Percentiles rank a stretch among this genome's conserved stretches.
Evolutionary conservation across 1,140 invertebrate species (phyloP).

Genomic region (Babylonia areolata): DNA sequence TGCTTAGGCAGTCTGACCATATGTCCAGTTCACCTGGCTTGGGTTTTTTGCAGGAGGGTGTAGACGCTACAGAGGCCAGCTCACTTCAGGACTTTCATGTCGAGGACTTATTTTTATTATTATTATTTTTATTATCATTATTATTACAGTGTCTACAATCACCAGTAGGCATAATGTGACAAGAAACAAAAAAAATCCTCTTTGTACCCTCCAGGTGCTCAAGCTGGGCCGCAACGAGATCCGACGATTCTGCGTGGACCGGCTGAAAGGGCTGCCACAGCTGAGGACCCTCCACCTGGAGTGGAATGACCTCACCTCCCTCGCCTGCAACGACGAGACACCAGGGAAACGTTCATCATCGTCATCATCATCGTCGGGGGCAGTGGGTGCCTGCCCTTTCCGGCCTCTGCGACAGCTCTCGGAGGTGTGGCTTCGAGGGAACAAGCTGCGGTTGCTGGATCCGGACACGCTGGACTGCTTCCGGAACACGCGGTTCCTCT

Average conservation of each 20-base stretch:
- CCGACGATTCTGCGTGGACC: neutral
- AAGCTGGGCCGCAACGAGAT: slow-evolving; percentile 47
- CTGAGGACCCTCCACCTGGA: slow-evolving; percentile 32
- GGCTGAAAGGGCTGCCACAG: neutral
- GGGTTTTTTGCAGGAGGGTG: too few relatives aligned
- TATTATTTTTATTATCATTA: too few relatives aligned
- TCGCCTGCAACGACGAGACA: neutral
- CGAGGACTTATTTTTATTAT: too few relatives aligned
- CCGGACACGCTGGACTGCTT: neutral
- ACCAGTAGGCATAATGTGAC: too few relatives aligned
- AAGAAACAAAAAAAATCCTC: too few relatives aligned
- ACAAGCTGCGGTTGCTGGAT: slow-evolving; percentile 10
- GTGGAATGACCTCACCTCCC: slow-evolving; percentile 15
- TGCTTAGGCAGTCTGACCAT: too few relatives aligned
- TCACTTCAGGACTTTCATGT: too few relatives aligned
- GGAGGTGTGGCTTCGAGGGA: slow-evolving; percentile 17
- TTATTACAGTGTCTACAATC: too few relatives aligned
- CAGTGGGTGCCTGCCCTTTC: neutral
- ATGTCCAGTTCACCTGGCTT: too few relatives aligned
- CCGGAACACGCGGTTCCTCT: slow-evolving; percentile 30
- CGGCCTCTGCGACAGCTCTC: neutral
- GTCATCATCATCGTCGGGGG: too few relatives aligned
- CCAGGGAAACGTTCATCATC: neutral
- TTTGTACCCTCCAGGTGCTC: slow-evolving; percentile 17
- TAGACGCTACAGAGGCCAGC: too few relatives aligned